Conservation (phyloP, 2,113 vertebrate genomes). For the Entomyzon cyanotis region DNA sequence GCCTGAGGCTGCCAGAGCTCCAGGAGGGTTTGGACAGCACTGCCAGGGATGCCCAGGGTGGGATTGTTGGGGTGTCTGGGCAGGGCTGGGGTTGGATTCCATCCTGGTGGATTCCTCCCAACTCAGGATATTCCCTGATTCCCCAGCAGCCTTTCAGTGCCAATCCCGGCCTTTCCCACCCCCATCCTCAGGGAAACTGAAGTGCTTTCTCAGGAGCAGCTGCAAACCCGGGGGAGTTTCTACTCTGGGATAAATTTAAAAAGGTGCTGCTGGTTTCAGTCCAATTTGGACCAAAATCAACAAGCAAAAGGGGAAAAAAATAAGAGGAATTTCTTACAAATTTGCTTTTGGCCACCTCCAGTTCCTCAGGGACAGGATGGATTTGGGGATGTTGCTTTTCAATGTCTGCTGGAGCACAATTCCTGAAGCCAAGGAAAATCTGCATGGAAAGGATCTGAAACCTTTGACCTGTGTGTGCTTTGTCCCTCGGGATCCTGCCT, state of each 20-base stretch:
- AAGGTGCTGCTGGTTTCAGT: background rate
- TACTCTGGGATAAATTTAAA: background rate
- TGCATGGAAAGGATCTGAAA: background rate
- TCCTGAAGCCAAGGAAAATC: background rate
- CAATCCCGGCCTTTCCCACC: background rate
- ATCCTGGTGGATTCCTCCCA: background rate
- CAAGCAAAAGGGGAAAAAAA: background rate
- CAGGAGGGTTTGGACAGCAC: fast-evolving
- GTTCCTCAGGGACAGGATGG: background rate
- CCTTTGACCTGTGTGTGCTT: background rate
- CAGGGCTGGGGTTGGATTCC: background rate
- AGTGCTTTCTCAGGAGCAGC: background rate
- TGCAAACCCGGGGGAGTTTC: constrained; percentile 20
- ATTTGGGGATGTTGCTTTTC: background rate
- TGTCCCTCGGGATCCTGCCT: background rate
- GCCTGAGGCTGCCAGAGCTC: background rate
- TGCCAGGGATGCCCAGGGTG: background rate
- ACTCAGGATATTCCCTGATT: background rate
- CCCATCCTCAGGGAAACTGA: background rate
- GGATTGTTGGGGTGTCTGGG: fast-evolving
- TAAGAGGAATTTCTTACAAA: background rate
- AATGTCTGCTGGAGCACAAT: background rate
- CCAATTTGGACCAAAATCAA: constrained; percentile 22
- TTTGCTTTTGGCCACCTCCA: background rate
- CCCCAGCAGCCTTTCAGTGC: background rate